phyloP scores from a whole-genome alignment of 2,113 vertebrate species.

The Sinocyclocheilus anshuiensis region DNA sequence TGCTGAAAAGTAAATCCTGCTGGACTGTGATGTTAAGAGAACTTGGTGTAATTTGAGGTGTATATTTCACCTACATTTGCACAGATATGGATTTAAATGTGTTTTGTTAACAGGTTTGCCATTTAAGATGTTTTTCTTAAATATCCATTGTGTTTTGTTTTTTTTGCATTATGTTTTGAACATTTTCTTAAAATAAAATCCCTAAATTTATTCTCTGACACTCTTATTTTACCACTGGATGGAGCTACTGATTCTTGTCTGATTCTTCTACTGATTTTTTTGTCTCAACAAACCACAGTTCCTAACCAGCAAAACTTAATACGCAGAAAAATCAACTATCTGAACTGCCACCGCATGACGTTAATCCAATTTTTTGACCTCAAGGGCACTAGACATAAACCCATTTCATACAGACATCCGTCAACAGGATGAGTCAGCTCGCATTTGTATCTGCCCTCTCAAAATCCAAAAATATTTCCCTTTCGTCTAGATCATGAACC shows the following conservation, averaged over 20 bases:
- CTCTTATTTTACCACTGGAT: neutral
- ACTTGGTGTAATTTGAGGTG: neutral
- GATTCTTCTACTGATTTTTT: no score
- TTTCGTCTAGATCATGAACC: constrained; percentile 31
- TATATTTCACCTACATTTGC: neutral
- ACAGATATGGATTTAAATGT: neutral
- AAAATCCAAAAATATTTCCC: constrained; percentile 9
- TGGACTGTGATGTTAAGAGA: neutral
- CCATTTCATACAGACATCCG: neutral
- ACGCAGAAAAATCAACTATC: constrained; percentile 3
- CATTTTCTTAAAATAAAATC: no score
- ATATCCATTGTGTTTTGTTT: no score
- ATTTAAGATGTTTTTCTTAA: neutral
- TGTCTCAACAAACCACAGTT: neutral
- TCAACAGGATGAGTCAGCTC: constrained; percentile 17
- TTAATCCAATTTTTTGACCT: constrained; percentile 33
- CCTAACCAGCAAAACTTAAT: neutral
- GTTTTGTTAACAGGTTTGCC: neutral
- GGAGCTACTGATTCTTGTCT: constrained; percentile 5
- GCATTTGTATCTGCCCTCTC: neutral
- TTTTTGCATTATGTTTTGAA: no score
- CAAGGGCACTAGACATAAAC: constrained; percentile 35
- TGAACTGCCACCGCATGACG: constrained; percentile 16
- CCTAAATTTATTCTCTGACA: no score
- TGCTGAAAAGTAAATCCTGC: neutral